Base-by-base conservation (phyloP, 2,888 invertebrate genomes). In the Phymatocera aterrima region DNA sequence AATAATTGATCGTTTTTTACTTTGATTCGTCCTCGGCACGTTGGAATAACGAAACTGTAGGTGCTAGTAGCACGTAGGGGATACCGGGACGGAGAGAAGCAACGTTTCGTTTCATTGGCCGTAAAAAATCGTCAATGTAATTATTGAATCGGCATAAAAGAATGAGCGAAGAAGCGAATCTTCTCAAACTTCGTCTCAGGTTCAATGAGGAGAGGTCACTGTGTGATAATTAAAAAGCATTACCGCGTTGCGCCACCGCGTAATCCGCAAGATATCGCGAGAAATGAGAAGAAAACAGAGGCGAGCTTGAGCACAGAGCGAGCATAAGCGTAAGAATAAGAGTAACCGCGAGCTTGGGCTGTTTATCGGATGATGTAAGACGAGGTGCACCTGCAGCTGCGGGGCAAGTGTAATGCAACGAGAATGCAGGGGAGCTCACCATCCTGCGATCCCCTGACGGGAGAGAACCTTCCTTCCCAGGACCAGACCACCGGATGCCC, bases 401-500 rank as follows among this genome's bases (percentile, higher is more conserved):
- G 72, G n/a, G n/a, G 48, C 48, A 72, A 72, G 72, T 72, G 72
- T 51, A 72, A 72, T 51, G 48, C 72, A 21, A 3, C 43, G 51
- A 34, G 72, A 51, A 34, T 18, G 48, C 31, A 18, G 51, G 48
- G 43, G 72, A 43, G 34, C n/a, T 31, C n/a, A 51, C 3, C n/a
- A 31, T 21, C 72, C 51, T 72, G 51, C 21, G 48, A 34, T 28
- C 21, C 31, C 51, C 72, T 24, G 18, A 72, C 21, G 51, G 51
- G 34, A 51, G 28, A 51, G 61, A 72, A 21, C 72, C 72, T n/a
- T 72, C 31, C 77, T 68, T 79, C 68, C 54, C 65, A 79, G 74
- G 83, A 81, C 82, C 81, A 82, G 84, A 85, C 85, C 85, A 86
- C 83, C 85, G 86, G 87, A 87, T 85, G 86, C 85, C 81, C 83